Conservation (phyloP, 2,113 vertebrate genomes). For the Neotoma lepida region DNA sequence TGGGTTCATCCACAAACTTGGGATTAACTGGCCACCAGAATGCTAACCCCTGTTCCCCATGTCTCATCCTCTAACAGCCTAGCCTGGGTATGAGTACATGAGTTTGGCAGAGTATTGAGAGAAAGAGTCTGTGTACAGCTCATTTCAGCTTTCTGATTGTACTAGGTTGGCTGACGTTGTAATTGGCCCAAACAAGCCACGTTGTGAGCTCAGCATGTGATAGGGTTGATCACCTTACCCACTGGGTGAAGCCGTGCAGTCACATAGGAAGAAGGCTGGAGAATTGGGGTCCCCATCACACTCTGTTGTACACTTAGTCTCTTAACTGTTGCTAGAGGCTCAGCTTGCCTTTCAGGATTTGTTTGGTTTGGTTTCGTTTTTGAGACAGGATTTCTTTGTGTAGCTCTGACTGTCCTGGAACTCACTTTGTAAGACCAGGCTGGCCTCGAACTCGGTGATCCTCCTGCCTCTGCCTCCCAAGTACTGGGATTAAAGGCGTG, state of each 20-base stretch:
- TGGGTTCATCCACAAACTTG: background rate
- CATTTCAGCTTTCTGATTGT: background rate
- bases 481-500: background rate
- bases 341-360: background rate
- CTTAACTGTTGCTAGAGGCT: background rate
- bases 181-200: slow-evolving; percentile 1
- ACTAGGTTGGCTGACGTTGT: background rate
- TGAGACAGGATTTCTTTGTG: background rate
- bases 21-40: background rate
- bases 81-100: background rate
- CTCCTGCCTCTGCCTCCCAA: background rate
- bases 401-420: background rate
- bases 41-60: background rate
- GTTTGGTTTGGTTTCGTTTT: background rate
- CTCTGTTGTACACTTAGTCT: background rate
- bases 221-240: background rate
- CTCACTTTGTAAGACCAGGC: background rate
- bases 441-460: background rate
- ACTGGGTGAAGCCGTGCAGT: background rate
- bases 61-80: background rate
- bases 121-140: background rate
- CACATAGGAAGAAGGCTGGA: background rate
- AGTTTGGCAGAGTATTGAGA: background rate
- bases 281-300: background rate
- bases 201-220: background rate